Evolutionary conservation across 2,113 vertebrate species (phyloP).

Genomic region (Micromys minutus): DNA sequence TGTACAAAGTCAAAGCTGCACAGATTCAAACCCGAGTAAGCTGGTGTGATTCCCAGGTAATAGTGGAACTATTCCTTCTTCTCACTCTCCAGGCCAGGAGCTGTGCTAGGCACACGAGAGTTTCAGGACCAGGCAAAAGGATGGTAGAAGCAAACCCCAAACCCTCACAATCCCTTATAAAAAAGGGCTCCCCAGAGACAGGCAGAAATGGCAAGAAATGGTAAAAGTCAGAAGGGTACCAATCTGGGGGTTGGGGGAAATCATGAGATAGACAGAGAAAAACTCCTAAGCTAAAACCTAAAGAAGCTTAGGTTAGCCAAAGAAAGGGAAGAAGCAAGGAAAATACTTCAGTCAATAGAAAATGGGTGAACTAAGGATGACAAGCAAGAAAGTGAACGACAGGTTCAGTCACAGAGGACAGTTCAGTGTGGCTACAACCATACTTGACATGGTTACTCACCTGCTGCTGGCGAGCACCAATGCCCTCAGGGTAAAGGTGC

Average conservation of each 20-base stretch:
- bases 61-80: not conserved
- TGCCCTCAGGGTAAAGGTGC: conserved; percentile 97
- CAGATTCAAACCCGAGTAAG: not conserved
- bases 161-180: not conserved
- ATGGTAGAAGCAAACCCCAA: not conserved
- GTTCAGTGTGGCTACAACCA: accelerated
- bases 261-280: not conserved
- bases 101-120: not conserved
- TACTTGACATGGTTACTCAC: conserved; percentile 79
- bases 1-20: not conserved
- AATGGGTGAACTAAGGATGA: accelerated
- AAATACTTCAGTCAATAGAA: not conserved
- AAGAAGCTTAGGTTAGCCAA: not conserved
- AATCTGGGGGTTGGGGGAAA: not conserved
- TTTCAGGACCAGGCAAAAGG: not conserved
- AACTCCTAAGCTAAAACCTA: not conserved
- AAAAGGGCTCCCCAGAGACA: not conserved
- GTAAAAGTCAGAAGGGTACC: not conserved
- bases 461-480: conserved; percentile 96
- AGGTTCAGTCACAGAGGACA: not conserved
- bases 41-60: not conserved
- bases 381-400: not conserved
- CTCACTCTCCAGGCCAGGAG: not conserved
- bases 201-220: not conserved
- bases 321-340: not conserved